These are phyloP conservation scores for Misgurnus anguillicaudatus DNA, from an alignment of 2,113 vertebrate species.

Conservation along the genomic window DNA sequence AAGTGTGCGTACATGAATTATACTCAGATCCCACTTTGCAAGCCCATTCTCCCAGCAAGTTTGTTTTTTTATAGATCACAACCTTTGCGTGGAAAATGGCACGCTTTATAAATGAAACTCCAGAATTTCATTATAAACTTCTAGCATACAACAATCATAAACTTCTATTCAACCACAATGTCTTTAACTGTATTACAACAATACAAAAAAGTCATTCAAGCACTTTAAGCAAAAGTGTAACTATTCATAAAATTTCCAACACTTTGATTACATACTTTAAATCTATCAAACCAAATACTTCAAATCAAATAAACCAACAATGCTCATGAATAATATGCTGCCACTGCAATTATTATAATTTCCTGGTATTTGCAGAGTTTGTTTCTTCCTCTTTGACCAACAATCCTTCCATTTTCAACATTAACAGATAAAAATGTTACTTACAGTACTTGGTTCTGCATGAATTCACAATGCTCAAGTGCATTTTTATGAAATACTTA, in stretches of 20 bases:
- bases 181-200: background rate
- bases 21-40: too few relatives aligned
- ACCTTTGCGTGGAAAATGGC: too few relatives aligned
- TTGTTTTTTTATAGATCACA: too few relatives aligned
- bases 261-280: too few relatives aligned
- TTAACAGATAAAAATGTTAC: constrained; percentile 15
- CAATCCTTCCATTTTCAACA: background rate
- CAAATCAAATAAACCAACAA: constrained; percentile 1
- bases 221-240: background rate
- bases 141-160: too few relatives aligned
- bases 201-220: background rate
- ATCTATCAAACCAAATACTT: too few relatives aligned
- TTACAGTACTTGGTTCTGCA: constrained; percentile 50
- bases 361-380: constrained; percentile 31
- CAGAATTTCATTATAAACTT: too few relatives aligned
- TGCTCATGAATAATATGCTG: background rate
- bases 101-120: too few relatives aligned
- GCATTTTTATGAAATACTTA: constrained; percentile 34
- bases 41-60: too few relatives aligned
- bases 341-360: constrained; percentile 29
- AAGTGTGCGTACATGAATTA: too few relatives aligned
- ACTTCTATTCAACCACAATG: background rate
- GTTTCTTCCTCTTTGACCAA: background rate
- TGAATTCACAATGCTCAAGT: constrained; percentile 51
- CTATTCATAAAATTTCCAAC: background rate